Conservation (phyloP, 2,797 vertebrate genomes). For the Vultur gryphus region DNA sequence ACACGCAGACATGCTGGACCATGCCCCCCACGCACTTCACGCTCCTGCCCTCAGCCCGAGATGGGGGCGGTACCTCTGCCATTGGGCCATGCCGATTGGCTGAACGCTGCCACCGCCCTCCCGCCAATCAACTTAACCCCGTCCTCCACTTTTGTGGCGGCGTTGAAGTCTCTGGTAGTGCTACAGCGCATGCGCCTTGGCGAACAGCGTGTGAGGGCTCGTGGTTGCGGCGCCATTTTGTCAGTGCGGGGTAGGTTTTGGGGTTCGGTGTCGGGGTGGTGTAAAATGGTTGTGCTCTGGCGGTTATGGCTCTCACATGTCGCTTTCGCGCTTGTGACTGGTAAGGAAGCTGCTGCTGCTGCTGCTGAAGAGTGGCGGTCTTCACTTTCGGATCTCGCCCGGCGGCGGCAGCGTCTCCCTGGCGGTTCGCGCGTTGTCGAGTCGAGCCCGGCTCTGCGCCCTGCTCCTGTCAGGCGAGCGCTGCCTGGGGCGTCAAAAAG, state of each 20-base stretch:
- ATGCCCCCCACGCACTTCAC: accelerated
- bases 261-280: accelerated
- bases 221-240: neutral
- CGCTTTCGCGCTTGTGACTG: accelerated
- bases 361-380: neutral
- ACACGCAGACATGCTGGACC: accelerated
- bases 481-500: too few relatives aligned
- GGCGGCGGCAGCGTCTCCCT: accelerated
- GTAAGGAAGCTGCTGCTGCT: neutral
- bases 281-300: accelerated
- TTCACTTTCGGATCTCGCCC: accelerated
- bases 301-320: accelerated
- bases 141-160: accelerated
- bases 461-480: neutral
- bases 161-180: accelerated
- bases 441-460: accelerated
- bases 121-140: neutral
- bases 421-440: accelerated
- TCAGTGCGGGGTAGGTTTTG: accelerated
- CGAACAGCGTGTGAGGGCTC: accelerated
- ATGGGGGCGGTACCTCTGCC: neutral
- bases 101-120: accelerated
- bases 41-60: neutral
- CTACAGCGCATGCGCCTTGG: accelerated
- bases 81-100: neutral